Base-by-base conservation (phyloP, 2,888 invertebrate species). In the Drepanosiphum platanoidis region DNA sequence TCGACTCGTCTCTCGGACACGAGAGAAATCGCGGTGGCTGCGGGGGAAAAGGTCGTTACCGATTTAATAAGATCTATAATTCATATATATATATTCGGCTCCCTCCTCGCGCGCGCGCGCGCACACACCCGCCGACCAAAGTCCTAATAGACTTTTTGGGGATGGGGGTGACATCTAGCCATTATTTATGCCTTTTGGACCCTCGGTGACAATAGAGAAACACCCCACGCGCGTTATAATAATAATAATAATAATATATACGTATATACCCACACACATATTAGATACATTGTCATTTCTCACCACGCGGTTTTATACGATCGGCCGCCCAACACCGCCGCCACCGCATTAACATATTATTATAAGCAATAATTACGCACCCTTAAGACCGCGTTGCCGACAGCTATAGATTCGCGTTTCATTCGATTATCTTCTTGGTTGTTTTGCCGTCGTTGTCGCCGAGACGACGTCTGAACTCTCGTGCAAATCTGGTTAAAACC, bases 61-160 rank as follows among this genome's bases (percentile, higher is more conserved):
- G 84, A 84, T 84, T 84, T 84, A 84, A 84, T 84, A 84, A 84
- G 84, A 84, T 84, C 84, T 84, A 84, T 84, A 84, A 84, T 77
- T 84, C 75, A 84, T 84, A 77, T 66, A 32, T 78, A 27, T 27
- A 75, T 52, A 66, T 79, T 64, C 74, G 42, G 52, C 30, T 34
- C 68, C 68, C 71, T 52, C 22, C n/a, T 34, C 30, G 30, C 34
- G 4, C 72, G 70, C 42, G 15, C 15, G 11, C 52, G 8, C 58
- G 22, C 5, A 75, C 58, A 0, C 27, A 64, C 61, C 27, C 64
- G 64, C 52, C 58, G 42, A 39, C n/a, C 61, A 7, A 3, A 34
- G 68, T 66, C 32, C 84, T 84, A 84, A 84, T 84, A 84, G 84
- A 84, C 84, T 77, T 77, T 84, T 66, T 13, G 83, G 66, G 64